phyloP scores from a whole-genome alignment of 2,797 vertebrate genomes.

The Fringilla coelebs region DNA sequence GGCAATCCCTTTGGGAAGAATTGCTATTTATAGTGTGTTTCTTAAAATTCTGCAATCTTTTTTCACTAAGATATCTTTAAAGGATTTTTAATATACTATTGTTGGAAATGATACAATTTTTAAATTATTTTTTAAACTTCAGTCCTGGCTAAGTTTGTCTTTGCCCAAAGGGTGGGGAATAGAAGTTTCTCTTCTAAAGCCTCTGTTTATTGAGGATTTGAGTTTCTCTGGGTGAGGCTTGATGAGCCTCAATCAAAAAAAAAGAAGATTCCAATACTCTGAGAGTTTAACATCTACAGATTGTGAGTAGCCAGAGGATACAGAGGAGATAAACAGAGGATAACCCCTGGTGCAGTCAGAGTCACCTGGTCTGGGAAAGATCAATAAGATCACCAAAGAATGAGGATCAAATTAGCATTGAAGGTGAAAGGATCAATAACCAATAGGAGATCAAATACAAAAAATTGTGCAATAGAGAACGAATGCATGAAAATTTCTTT shows the following conservation, averaged over 20 bases:
- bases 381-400: not conserved
- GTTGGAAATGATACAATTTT: not conserved
- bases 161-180: fast-evolving
- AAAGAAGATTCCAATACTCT: not conserved
- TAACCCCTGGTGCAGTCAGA: not conserved
- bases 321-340: not conserved
- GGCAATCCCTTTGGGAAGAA: not conserved
- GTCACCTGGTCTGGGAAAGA: not conserved
- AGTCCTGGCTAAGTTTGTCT: not conserved
- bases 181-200: not conserved
- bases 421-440: not conserved
- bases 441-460: not conserved
- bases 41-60: not conserved
- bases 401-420: not conserved
- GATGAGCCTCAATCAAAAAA: not conserved
- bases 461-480: not conserved
- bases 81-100: not conserved
- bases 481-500: not conserved
- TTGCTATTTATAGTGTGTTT: not conserved
- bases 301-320: not conserved
- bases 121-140: not conserved
- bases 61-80: not conserved
- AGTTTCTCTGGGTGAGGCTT: not conserved
- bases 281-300: not conserved
- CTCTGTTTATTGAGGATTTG: not conserved